Evolutionary conservation across 2,797 vertebrate genomes (phyloP), one percentile per base, ranked within the genome.

Genomic region (Orestias chungarensis): DNA sequence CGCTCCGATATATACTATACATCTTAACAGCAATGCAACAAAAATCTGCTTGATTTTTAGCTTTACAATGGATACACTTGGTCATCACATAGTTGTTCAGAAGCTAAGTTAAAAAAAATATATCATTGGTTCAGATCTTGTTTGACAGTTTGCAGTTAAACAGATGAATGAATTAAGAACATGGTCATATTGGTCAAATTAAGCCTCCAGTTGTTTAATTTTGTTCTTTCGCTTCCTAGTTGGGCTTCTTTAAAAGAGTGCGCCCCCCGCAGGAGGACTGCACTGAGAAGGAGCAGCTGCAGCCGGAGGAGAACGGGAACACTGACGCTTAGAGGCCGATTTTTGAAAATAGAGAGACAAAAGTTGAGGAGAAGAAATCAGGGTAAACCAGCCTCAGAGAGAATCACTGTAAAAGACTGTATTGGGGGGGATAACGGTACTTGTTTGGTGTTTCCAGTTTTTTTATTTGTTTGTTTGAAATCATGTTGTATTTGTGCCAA

Each of bases 241-340:
- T 99, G 94, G 98, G 98, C 9, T 99, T 99, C 94, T 99, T 99
- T 84, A 99, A 99, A 82, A 94, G 98, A 11, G 97, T 99, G 38
- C 96, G 98, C 68, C 98, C 98, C 47, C 98, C 98, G 11, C 96
- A 98, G 87, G 96, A 97, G 70, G 97, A 99, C 70, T 93, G 86
- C 75, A 91, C 95, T 1, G 98, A 99, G 90, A 96, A 97, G 87
- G 97, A 99, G 76, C 98, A 99, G 76, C 94, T 99, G 66, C 97
- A 99, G 68, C 97, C 97, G 0, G 96, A 97, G 43, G 97, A 99
- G 91, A 98, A 98, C 0, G 96, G 97, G n/a, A 96, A 95, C 79
- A 94, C 96, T 18, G 97, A 99, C 70, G 92, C 96, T 79, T 99
- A 90, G 92, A 94, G 71, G 82, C 75, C 35, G 9, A 42, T 29